phyloP scores from a whole-genome alignment of 2,797 vertebrate genomes.

The Babyrousa celebensis region DNA sequence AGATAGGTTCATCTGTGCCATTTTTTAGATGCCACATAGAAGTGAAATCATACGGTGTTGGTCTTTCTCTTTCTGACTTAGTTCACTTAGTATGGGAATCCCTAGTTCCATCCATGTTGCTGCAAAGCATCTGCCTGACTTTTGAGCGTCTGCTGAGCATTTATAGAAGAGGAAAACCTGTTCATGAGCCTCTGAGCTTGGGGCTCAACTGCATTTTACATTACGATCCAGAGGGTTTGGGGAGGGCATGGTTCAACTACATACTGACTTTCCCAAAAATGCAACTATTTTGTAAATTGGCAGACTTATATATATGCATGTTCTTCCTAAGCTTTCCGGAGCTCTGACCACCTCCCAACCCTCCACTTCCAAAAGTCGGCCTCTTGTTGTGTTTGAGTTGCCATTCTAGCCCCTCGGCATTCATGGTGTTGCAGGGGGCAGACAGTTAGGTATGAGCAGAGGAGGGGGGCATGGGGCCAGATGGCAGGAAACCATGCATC shows the following conservation, averaged over 20 bases:
- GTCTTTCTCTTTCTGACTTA: no score
- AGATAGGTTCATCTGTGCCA: no score
- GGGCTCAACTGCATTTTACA: neutral
- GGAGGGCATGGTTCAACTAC: neutral
- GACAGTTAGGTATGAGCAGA: no score
- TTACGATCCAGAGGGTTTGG: neutral
- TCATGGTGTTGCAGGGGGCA: no score
- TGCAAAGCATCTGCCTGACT: neutral
- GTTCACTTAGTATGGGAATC: no score
- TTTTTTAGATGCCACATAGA: no score
- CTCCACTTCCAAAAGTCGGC: neutral
- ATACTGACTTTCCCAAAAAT: neutral
- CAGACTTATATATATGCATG: neutral
- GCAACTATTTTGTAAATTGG: neutral
- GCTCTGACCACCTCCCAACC: no score
- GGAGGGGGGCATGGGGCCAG: no score
- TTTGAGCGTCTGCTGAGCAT: neutral
- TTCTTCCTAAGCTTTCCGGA: neutral
- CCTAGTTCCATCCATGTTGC: no score
- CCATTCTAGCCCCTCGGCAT: no score
- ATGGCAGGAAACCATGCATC: no score
- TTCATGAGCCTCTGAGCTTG: neutral
- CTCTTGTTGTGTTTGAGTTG: accelerated
- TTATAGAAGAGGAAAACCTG: neutral
- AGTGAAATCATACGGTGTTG: no score